phyloP scores from a whole-genome alignment of 2,888 invertebrate genomes.

The Margaritifera margaritifera region DNA sequence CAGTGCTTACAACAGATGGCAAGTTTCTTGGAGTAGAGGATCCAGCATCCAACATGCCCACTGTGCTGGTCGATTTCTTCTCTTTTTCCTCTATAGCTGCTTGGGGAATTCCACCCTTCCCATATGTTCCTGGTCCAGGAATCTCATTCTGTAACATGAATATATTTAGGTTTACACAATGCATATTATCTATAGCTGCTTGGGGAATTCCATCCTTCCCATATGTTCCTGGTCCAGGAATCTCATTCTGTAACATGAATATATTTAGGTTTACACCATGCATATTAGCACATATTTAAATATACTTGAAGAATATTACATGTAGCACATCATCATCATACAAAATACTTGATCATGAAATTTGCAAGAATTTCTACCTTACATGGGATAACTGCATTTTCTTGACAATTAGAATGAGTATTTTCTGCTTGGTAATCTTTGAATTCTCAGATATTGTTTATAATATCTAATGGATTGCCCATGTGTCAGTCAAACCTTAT shows the following conservation, averaged over 20 bases:
- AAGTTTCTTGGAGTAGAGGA: constrained; percentile 59
- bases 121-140: constrained; percentile 72
- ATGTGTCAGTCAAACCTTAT: too few relatives aligned
- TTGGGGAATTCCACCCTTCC: constrained; percentile 69
- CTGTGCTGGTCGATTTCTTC: constrained; percentile 59
- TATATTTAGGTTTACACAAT: background rate
- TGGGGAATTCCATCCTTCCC: constrained; percentile 70
- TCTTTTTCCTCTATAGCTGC: constrained; percentile 64
- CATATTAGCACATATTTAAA: background rate
- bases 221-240: constrained; percentile 71
- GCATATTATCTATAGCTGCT: constrained; percentile 50
- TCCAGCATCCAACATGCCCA: constrained; percentile 68
- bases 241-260: constrained; percentile 43
- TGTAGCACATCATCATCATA: background rate
- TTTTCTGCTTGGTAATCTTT: too few relatives aligned
- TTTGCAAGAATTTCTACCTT: too few relatives aligned
- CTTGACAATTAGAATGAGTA: too few relatives aligned
- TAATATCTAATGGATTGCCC: too few relatives aligned
- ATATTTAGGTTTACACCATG: background rate
- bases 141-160: constrained; percentile 46
- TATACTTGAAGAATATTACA: background rate
- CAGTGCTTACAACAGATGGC: constrained; percentile 55
- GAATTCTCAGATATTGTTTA: too few relatives aligned
- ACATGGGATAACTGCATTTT: background rate
- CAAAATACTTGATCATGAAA: background rate